These are phyloP conservation scores for Cryptoblepharus egeriae DNA, from an alignment of 2,797 vertebrate genomes.

Conservation along the genomic window DNA sequence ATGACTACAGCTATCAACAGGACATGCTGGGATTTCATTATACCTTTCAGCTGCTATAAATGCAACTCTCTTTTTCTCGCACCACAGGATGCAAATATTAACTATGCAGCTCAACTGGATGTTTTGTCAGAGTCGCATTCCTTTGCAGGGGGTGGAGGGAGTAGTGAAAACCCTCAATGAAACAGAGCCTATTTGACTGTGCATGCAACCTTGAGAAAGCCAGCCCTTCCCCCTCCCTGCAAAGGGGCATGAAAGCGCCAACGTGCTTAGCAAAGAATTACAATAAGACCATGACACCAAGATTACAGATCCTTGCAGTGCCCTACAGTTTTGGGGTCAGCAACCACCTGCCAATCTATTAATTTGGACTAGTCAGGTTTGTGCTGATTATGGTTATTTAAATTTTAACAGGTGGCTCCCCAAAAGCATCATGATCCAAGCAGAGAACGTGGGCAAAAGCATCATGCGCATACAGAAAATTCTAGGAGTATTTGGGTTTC, in stretches of 20 bases:
- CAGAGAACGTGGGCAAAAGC: neutral
- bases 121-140: neutral
- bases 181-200: constrained; percentile 23
- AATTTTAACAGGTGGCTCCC: neutral
- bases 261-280: neutral
- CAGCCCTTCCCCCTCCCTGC: neutral
- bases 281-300: neutral
- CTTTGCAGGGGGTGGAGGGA: neutral
- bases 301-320: neutral
- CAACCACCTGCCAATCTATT: neutral
- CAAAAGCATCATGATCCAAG: neutral
- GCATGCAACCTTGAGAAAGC: neutral
- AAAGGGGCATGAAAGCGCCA: neutral
- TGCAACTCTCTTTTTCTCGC: neutral
- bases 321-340: neutral
- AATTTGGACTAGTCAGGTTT: neutral
- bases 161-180: neutral
- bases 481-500: constrained; percentile 29
- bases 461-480: neutral
- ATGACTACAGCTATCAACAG: constrained; percentile 8
- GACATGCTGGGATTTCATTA: constrained; percentile 30
- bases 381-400: neutral
- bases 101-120: constrained; percentile 2
- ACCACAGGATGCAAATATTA: constrained; percentile 4
- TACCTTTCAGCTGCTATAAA: constrained; percentile 28